These are phyloP conservation scores for Drosophila sturtevanti DNA, from an alignment of 1,140 invertebrate species.

Conservation along the genomic window DNA sequence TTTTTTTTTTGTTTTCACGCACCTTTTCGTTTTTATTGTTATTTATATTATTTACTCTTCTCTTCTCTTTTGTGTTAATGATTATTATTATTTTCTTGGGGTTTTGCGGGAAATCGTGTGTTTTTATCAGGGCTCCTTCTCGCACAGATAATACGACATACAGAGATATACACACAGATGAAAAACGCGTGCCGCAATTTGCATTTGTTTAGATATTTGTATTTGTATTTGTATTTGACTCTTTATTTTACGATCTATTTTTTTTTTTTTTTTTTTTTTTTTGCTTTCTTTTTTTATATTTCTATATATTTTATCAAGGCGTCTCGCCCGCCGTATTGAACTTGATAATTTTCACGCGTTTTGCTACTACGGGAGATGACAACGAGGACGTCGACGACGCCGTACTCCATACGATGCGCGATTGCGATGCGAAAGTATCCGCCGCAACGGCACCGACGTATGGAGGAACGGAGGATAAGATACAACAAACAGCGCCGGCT, in stretches of 20 bases:
- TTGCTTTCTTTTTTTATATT: conserved; percentile 16
- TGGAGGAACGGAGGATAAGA: neutral
- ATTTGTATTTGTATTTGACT: conserved; percentile 5
- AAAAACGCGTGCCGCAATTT: conserved; percentile 18
- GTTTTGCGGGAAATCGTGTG: neutral
- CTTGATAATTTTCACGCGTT: conserved; percentile 41
- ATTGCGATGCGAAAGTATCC: neutral
- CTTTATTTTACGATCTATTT: conserved; percentile 33
- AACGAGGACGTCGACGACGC: neutral
- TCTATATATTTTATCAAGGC: conserved; percentile 7
- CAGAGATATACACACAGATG: neutral
- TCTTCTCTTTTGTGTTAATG: conserved; percentile 3
- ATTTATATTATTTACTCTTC: conserved; percentile 12
- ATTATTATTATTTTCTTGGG: conserved; percentile 1
- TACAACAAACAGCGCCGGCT: conserved; percentile 42
- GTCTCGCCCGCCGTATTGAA: conserved; percentile 29
- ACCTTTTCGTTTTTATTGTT: conserved; percentile 52
- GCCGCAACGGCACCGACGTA: neutral
- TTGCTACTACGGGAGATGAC: conserved; percentile 6
- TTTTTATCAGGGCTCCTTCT: neutral
- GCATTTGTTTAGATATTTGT: conserved; percentile 12
- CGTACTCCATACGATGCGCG: neutral
- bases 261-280: conserved; percentile 34
- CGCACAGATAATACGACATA: no score
- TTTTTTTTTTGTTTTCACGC: conserved; percentile 40